phyloP scores from a whole-genome alignment of 2,888 invertebrate genomes.

The Drosophila tripunctata region DNA sequence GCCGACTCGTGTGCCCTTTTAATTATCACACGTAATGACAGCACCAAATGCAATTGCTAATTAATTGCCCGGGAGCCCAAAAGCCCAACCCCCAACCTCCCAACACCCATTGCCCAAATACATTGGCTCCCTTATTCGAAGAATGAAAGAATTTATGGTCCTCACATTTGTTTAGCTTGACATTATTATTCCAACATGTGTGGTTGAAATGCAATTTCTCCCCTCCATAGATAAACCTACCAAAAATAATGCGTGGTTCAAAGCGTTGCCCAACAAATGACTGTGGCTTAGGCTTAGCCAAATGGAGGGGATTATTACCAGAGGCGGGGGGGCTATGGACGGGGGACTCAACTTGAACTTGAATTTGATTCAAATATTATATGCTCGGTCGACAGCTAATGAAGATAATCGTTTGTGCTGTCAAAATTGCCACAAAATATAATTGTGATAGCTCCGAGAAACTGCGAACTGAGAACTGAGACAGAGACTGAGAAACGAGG shows the following conservation, averaged over 20 bases:
- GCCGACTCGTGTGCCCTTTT: slow-evolving; percentile 62
- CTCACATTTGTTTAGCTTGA: slow-evolving; percentile 66
- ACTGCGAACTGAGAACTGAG: slow-evolving; percentile 11
- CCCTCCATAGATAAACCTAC: background rate
- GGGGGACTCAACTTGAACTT: slow-evolving; percentile 63
- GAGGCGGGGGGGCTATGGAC: background rate
- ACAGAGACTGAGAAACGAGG: slow-evolving; percentile 15
- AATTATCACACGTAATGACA: slow-evolving; percentile 81
- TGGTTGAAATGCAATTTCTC: slow-evolving; percentile 41
- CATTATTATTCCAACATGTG: slow-evolving; percentile 79
- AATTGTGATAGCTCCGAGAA: slow-evolving; percentile 61
- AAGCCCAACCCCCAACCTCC: slow-evolving; percentile 8
- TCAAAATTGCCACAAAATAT: slow-evolving; percentile 74
- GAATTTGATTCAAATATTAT: slow-evolving; percentile 45
- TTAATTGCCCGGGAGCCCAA: slow-evolving; percentile 70
- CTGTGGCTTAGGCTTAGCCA: slow-evolving; percentile 7
- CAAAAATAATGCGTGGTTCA: slow-evolving; percentile 28
- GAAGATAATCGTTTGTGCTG: slow-evolving; percentile 72
- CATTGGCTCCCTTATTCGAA: slow-evolving; percentile 3
- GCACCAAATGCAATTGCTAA: slow-evolving; percentile 79
- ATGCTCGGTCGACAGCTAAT: slow-evolving; percentile 46
- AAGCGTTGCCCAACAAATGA: slow-evolving; percentile 54
- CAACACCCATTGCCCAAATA: no score
- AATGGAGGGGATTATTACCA: slow-evolving; percentile 12
- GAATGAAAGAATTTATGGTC: slow-evolving; percentile 61